These are phyloP conservation scores for Hololepta plana DNA, from an alignment of 2,888 invertebrate genomes.

Conservation along the genomic window DNA sequence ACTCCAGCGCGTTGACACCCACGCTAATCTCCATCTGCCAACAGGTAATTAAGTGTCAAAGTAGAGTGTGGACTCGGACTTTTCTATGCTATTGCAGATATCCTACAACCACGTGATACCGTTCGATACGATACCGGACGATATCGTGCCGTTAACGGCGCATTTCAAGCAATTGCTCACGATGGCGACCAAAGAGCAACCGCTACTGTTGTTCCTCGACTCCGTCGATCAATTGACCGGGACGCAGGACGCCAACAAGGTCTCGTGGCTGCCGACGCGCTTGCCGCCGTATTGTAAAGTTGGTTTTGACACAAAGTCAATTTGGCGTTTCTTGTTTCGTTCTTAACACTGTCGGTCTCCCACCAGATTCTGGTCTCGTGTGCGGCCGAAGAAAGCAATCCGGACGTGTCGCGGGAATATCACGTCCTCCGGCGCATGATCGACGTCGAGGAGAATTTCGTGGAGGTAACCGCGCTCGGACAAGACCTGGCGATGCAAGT, in stretches of 20 bases:
- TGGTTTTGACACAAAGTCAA: no score
- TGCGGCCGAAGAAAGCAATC: slow-evolving; percentile 72
- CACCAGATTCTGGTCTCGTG: slow-evolving; percentile 88
- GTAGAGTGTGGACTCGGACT: neutral
- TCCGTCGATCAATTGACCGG: slow-evolving; percentile 94
- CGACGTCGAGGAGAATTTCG: slow-evolving; percentile 72
- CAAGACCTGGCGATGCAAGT: slow-evolving; percentile 90
- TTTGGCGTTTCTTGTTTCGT: no score
- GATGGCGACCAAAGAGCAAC: slow-evolving; percentile 64
- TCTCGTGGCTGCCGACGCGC: slow-evolving; percentile 89
- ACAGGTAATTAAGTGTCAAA: slow-evolving; percentile 66
- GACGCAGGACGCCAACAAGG: slow-evolving; percentile 83
- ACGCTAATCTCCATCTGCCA: slow-evolving; percentile 90
- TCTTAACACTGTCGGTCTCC: no score
- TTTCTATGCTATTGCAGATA: slow-evolving; percentile 38
- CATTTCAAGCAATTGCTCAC: slow-evolving; percentile 88
- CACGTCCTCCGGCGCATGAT: slow-evolving; percentile 74
- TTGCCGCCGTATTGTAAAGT: slow-evolving; percentile 82
- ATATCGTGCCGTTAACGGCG: slow-evolving; percentile 85
- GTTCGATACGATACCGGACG: slow-evolving; percentile 89
- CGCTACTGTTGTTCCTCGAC: slow-evolving; percentile 81
- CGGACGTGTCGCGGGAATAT: slow-evolving; percentile 74
- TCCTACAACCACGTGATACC: slow-evolving; percentile 83
- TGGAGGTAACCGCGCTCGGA: slow-evolving; percentile 78
- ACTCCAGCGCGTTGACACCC: slow-evolving; percentile 86